Conservation (phyloP, 1,140 invertebrate species). For the Lasioglossum albipes region DNA sequence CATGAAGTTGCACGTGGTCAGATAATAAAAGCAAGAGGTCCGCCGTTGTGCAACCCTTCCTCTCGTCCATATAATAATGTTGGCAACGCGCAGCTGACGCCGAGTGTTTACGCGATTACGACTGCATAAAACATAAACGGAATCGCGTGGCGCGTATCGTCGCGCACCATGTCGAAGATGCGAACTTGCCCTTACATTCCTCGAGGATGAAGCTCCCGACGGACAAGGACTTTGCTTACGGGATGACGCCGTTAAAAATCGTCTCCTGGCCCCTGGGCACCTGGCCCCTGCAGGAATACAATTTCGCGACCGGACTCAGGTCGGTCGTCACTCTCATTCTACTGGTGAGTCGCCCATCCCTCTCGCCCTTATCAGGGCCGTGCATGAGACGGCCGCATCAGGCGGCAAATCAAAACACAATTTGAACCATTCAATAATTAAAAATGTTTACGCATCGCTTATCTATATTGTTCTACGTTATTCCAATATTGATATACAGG, state of each 20-base stretch:
- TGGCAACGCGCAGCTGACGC: not conserved
- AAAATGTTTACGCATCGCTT: too few relatives aligned
- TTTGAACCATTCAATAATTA: too few relatives aligned
- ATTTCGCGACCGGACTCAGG: slow-evolving; percentile 10
- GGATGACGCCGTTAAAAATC: slow-evolving; percentile 29
- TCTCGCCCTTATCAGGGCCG: too few relatives aligned
- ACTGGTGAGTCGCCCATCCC: not conserved
- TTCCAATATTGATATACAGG: too few relatives aligned
- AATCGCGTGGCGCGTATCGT: not conserved
- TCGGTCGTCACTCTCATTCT: not conserved
- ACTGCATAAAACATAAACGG: slow-evolving; percentile 1
- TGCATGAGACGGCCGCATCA: too few relatives aligned
- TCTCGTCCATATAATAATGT: not conserved
- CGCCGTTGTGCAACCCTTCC: not conserved
- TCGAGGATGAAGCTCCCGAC: slow-evolving; percentile 1
- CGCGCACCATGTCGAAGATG: too few relatives aligned
- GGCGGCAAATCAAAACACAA: too few relatives aligned
- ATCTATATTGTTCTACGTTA: too few relatives aligned
- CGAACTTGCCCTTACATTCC: not conserved
- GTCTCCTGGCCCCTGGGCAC: slow-evolving; percentile 41
- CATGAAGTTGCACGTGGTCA: too few relatives aligned
- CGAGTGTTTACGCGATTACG: not conserved
- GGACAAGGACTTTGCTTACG: slow-evolving; percentile 34
- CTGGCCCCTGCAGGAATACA: slow-evolving; percentile 45
- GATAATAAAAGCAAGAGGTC: not conserved